phyloP scores from a whole-genome alignment of 2,113 vertebrate species.

The Egretta garzetta region DNA sequence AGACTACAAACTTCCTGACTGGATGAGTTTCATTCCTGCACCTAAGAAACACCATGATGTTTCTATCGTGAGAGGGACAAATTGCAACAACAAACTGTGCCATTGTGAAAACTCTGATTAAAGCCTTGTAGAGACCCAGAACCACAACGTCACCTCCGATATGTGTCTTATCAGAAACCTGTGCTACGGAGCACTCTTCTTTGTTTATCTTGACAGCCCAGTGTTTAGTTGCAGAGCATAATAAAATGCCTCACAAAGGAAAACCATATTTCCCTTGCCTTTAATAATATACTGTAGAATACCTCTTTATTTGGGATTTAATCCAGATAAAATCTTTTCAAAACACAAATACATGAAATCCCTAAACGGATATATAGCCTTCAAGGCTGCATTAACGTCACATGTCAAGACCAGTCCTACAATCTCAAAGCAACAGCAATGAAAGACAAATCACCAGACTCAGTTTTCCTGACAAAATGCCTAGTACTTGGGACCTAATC shows the following conservation, averaged over 20 bases:
- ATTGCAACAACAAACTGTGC: neutral
- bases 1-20: neutral
- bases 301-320: neutral
- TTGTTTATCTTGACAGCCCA: constrained; percentile 1
- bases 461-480: neutral
- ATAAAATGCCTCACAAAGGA: neutral
- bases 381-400: neutral
- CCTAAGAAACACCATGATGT: neutral
- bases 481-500: neutral
- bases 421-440: neutral
- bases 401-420: neutral
- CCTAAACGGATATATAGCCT: neutral
- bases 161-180: constrained; percentile 10
- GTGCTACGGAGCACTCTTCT: neutral
- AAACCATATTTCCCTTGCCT: neutral
- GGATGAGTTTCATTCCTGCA: neutral
- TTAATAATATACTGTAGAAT: neutral
- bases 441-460: neutral
- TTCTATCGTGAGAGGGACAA: neutral
- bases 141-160: neutral
- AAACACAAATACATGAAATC: neutral
- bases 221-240: neutral
- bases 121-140: neutral
- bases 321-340: neutral
- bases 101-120: neutral